phyloP scores from a whole-genome alignment of 2,797 vertebrate genomes.

The Melanotaenia pygmaea region DNA sequence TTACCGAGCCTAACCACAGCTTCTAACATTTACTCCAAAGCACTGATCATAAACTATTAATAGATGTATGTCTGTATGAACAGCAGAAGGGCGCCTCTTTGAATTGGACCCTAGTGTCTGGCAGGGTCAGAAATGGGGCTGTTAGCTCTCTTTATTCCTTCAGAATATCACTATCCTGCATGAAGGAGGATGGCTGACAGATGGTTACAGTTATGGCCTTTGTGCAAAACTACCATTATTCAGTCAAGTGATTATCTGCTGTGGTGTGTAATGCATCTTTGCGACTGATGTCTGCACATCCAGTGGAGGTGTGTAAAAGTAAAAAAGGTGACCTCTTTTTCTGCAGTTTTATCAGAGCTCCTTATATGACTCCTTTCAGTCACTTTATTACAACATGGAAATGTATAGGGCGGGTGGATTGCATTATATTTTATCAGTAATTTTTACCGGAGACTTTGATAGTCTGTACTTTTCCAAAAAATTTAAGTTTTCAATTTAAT shows the following conservation, averaged over 20 bases:
- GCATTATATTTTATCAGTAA: background rate
- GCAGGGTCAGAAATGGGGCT: slow-evolving; percentile 52
- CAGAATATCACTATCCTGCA: slow-evolving; percentile 48
- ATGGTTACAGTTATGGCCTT: slow-evolving; percentile 68
- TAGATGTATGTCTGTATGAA: slow-evolving; percentile 73
- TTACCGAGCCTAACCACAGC: slow-evolving; percentile 70
- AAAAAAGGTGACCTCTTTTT: slow-evolving; percentile 62
- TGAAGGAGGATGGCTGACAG: slow-evolving; percentile 35
- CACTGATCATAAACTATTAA: slow-evolving; percentile 82
- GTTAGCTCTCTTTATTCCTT: slow-evolving; percentile 55
- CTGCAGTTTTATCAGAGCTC: slow-evolving; percentile 25
- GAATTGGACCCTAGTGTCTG: slow-evolving; percentile 64
- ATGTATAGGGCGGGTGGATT: background rate
- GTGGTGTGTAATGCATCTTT: slow-evolving; percentile 69
- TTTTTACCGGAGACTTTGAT: background rate
- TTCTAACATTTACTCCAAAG: slow-evolving; percentile 81
- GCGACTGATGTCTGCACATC: slow-evolving; percentile 68
- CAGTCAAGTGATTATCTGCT: slow-evolving; percentile 75
- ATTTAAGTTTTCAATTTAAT: slow-evolving; percentile 28
- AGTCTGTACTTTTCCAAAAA: slow-evolving; percentile 1
- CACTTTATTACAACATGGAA: slow-evolving; percentile 27
- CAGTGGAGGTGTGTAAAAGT: slow-evolving; percentile 50
- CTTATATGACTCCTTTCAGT: slow-evolving; percentile 23
- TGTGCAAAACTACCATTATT: slow-evolving; percentile 82
- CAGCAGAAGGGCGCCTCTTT: slow-evolving; percentile 67